Conservation (phyloP, 2,888 invertebrate species). For the Hetaerina titia region DNA sequence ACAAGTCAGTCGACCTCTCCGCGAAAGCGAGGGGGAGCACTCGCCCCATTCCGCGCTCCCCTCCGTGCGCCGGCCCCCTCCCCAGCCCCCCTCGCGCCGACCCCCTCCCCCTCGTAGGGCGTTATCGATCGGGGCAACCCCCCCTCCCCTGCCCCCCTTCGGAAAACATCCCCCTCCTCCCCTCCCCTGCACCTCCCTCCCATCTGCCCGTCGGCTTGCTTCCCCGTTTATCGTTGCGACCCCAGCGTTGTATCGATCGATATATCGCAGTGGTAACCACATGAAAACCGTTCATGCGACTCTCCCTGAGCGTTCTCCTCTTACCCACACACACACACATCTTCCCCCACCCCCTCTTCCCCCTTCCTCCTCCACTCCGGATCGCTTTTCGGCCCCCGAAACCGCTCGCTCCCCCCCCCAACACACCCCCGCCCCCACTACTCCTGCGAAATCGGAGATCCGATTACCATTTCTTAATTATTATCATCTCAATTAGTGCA, state of each 20-base stretch:
- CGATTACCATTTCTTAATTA: constrained; percentile 49
- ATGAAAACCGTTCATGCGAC: constrained; percentile 46
- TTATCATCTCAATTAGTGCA: constrained; percentile 28
- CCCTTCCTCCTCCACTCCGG: too few relatives aligned
- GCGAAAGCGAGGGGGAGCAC: neutral
- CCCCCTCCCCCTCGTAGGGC: neutral
- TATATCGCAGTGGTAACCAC: constrained; percentile 49
- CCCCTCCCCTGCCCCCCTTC: neutral
- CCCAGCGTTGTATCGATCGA: constrained; percentile 46
- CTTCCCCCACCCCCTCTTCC: neutral
- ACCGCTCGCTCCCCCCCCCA: neutral
- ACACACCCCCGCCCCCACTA: neutral
- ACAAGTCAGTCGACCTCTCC: too few relatives aligned
- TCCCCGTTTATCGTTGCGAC: constrained; percentile 48
- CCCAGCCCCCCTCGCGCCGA: neutral
- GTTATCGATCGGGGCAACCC: neutral
- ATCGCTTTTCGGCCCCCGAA: neutral
- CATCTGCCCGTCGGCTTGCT: constrained; percentile 46
- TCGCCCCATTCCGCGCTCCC: neutral
- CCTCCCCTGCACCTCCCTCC: neutral
- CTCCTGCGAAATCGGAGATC: neutral
- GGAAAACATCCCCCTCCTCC: neutral
- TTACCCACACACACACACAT: neutral
- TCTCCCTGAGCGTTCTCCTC: neutral
- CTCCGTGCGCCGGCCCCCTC: neutral